Percentiles rank a stretch among this genome's conserved stretches.
Conservation (phyloP, 1,140 invertebrate genomes). For the Saxidomus purpurata region DNA sequence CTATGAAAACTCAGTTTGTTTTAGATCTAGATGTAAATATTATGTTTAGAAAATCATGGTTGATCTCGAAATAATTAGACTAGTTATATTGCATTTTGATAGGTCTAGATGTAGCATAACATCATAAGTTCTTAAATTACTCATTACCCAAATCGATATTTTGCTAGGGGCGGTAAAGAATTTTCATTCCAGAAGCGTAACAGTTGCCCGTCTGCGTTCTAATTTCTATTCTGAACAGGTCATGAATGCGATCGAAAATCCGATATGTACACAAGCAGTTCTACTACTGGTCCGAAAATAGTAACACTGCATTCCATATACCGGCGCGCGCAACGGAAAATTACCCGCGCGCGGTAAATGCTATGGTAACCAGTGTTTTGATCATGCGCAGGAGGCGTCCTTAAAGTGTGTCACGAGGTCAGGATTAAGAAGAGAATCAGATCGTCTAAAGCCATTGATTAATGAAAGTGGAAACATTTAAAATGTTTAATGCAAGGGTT, state of each 20-base stretch:
- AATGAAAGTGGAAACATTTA: too few species aligned
- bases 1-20: too few species aligned
- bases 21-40: too few species aligned
- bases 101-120: too few species aligned
- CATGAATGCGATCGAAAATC: constrained; percentile 21
- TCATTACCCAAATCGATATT: too few species aligned
- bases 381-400: constrained; percentile 29
- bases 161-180: too few species aligned
- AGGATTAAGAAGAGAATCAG: background rate
- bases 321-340: constrained; percentile 55
- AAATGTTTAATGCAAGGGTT: too few species aligned
- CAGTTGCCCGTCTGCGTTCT: background rate
- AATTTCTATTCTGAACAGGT: background rate
- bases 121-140: too few species aligned
- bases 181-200: background rate
- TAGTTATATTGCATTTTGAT: too few species aligned
- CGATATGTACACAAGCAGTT: constrained; percentile 13
- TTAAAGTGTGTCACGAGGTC: constrained; percentile 42
- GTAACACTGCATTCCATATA: background rate
- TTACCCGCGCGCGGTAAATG: constrained; percentile 65
- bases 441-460: background rate
- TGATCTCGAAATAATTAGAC: too few species aligned
- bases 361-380: constrained; percentile 52
- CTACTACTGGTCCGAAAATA: background rate
- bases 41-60: too few species aligned